Evolutionary conservation across 2,888 invertebrate genomes (phyloP).

Genomic region (Orthosia cruda): DNA sequence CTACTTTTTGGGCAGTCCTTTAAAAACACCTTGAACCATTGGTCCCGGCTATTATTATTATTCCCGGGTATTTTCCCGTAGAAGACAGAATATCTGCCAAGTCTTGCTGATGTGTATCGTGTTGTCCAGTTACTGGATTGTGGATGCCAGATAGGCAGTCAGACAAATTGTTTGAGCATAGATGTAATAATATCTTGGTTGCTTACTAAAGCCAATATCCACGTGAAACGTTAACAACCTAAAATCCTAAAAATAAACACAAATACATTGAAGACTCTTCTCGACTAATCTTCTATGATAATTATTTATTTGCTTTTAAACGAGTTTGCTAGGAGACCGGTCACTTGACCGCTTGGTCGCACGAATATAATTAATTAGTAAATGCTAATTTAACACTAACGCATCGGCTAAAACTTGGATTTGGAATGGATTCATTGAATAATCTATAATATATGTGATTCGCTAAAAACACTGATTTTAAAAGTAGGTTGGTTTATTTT

Average conservation of each 20-base stretch:
- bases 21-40: too few species aligned
- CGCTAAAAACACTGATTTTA: background rate
- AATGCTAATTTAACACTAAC: slow-evolving; percentile 23
- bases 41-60: too few species aligned
- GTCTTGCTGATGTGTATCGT: too few species aligned
- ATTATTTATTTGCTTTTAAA: slow-evolving; percentile 42
- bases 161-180: too few species aligned
- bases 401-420: background rate
- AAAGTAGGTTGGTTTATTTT: background rate
- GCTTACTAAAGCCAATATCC: background rate
- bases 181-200: background rate
- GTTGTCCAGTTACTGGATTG: too few species aligned
- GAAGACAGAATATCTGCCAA: too few species aligned
- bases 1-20: too few species aligned
- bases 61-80: too few species aligned
- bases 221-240: background rate
- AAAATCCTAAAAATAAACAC: slow-evolving; percentile 12
- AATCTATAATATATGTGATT: background rate
- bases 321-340: slow-evolving; percentile 44
- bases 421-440: too few species aligned
- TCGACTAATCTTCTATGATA: slow-evolving; percentile 41
- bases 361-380: slow-evolving; percentile 42
- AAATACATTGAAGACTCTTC: slow-evolving; percentile 33
- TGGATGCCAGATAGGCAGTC: too few species aligned
- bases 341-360: slow-evolving; percentile 1